Base-by-base conservation (phyloP, 2,797 vertebrate genomes). In the Ctenochaetus hawaiiensis region DNA sequence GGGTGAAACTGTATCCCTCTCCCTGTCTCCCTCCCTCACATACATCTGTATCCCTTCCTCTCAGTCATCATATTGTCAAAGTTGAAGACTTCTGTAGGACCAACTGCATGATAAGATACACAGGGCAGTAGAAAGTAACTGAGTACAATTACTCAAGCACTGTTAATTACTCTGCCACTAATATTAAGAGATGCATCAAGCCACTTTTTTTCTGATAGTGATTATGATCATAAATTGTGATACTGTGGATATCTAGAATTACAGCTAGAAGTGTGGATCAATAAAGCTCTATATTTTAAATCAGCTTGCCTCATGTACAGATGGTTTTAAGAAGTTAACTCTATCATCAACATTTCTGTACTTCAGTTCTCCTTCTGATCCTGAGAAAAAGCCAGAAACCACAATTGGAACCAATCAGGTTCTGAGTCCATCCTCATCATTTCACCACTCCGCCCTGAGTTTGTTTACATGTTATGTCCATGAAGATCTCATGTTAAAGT, bases 1-100 rank as follows among this genome's bases (percentile, higher is more conserved):
- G 13, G 22, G 64, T 63, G 89, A 89, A 92, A 94, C 85, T 57
- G 30, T 70, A 92, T 80, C 86, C 79, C 61, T 11, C 18, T 52
- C 37, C 48, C 47, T 30, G 60, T 65, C 60, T 58, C 18, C n/a
- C 72, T 59, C 41, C 58, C 48, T 72, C 68, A 17, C 60, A n/a
- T 43, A 8, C 13, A 41, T 68, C 67, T 77, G 48, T 39, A 58
- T 49, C 53, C 6, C 67, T 51, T 44, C 59, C n/a, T 67, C 73
- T 64, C 48, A 12, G 52, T 67, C 68, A 60, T 56, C 57, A 16
- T 44, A 18, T 54, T 7, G 39, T 75, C 67, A 77, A 30, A 30
- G 26, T 30, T 3, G 26, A 30, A 30, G 26, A 30, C 26, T 30
- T 30, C 26, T 30, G 26, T 30, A 30, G 26, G 26, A 30, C 26